phyloP scores from a whole-genome alignment of 2,113 vertebrate genomes.

The Pontoporia blainvillei region DNA sequence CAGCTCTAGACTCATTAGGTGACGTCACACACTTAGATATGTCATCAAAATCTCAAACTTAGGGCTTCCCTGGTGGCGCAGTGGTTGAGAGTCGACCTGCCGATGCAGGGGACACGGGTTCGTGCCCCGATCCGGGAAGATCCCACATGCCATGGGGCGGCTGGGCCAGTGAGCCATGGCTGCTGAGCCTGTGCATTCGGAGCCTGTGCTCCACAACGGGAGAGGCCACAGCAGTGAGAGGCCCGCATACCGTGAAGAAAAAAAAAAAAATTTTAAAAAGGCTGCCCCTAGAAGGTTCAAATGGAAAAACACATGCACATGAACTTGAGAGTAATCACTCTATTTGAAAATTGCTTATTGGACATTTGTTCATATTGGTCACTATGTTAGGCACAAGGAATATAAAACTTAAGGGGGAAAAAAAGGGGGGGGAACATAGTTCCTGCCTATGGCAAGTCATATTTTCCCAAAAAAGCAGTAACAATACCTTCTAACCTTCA shows the following conservation, averaged over 20 bases:
- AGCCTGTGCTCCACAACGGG: no score
- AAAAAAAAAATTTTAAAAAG: background rate
- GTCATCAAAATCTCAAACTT: background rate
- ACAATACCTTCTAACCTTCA: background rate
- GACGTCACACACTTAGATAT: background rate
- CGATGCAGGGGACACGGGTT: no score
- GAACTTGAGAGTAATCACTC: background rate
- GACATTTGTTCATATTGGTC: background rate
- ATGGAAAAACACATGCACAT: background rate
- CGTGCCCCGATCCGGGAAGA: no score
- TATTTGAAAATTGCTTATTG: background rate
- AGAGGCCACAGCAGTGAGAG: no score
- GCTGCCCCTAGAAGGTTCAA: background rate
- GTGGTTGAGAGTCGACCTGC: no score
- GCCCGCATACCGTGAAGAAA: no score
- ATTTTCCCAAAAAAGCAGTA: background rate
- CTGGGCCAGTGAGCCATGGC: no score
- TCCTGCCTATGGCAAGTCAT: background rate
- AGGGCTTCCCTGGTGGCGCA: no score
- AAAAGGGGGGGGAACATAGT: background rate
- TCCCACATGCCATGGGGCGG: no score
- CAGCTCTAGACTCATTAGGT: background rate
- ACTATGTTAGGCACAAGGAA: background rate
- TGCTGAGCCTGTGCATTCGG: no score
- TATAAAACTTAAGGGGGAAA: background rate